These are phyloP conservation scores for Ochropacha duplaris DNA, from an alignment of 2,888 invertebrate species.

Conservation along the genomic window DNA sequence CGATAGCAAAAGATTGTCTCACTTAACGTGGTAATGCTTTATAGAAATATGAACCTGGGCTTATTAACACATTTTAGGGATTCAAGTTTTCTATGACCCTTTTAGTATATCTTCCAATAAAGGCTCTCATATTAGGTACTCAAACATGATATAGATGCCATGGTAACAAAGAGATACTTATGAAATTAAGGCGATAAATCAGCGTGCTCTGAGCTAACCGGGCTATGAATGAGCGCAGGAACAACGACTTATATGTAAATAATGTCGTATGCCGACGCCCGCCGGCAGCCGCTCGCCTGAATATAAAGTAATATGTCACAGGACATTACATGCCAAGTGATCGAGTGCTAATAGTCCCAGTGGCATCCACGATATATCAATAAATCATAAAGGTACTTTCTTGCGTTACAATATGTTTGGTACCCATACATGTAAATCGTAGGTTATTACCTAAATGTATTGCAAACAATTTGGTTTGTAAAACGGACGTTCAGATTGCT, in stretches of 20 bases:
- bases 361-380: constrained; percentile 5
- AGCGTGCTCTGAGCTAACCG: constrained; percentile 57
- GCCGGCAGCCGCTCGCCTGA: constrained; percentile 52
- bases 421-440: not conserved
- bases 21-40: too few relatives aligned
- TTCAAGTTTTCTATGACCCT: constrained; percentile 40
- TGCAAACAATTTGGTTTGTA: constrained; percentile 41
- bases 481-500: constrained; percentile 58
- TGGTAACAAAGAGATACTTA: constrained; percentile 81
- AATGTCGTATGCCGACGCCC: constrained; percentile 65
- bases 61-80: constrained; percentile 39
- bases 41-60: not conserved
- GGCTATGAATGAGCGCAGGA: constrained; percentile 73
- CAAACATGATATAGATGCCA: constrained; percentile 68
- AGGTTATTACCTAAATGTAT: not conserved
- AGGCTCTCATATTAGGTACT: constrained; percentile 54
- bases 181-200: constrained; percentile 82
- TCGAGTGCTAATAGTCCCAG: constrained; percentile 51
- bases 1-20: not conserved
- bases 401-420: not conserved
- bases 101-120: constrained; percentile 57
- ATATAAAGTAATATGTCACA: constrained; percentile 72
- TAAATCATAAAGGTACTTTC: not conserved
- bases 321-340: constrained; percentile 55
- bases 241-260: constrained; percentile 80